Percentiles rank a stretch among this genome's conserved stretches.
Conservation (phyloP, 2,888 invertebrate species). For the Drosophila helvetica region DNA sequence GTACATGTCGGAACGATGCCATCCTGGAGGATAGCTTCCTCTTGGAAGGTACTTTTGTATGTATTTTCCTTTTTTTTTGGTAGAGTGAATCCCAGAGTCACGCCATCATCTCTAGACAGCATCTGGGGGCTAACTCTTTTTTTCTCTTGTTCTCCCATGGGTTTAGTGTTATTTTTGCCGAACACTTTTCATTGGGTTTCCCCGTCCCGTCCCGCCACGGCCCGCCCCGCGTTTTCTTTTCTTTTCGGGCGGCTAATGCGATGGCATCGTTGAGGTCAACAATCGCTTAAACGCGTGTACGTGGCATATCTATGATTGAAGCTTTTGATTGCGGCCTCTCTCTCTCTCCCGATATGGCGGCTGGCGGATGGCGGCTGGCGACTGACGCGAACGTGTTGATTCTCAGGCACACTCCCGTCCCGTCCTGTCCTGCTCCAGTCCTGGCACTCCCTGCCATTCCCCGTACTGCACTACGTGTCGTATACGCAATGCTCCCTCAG, state of each 20-base stretch:
- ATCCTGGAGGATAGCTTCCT: too few relatives aligned
- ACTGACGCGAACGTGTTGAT: conserved; percentile 61
- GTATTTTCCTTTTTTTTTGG: too few relatives aligned
- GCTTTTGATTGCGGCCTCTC: conserved; percentile 56
- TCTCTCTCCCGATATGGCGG: conserved; percentile 18
- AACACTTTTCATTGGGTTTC: conserved; percentile 20
- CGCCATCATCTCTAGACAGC: background rate
- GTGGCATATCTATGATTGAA: conserved; percentile 75
- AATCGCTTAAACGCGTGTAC: conserved; percentile 67
- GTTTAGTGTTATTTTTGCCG: conserved; percentile 18
- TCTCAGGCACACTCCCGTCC: conserved; percentile 21
- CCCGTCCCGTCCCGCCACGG: background rate
- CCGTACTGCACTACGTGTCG: conserved; percentile 26
- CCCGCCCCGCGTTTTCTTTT: background rate
- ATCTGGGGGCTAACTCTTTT: background rate
- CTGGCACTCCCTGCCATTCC: too few relatives aligned
- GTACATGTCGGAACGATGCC: too few relatives aligned
- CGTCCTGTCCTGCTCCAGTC: background rate
- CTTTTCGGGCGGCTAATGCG: conserved; percentile 27
- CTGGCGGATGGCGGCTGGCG: conserved; percentile 11
- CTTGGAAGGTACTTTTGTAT: too few relatives aligned
- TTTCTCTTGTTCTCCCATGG: background rate
- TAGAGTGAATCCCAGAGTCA: background rate
- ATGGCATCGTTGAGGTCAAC: conserved; percentile 68
- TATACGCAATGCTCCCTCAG: conserved; percentile 48